phyloP scores from a whole-genome alignment of 1,140 invertebrate genomes.

The Paracyclopina nana region DNA sequence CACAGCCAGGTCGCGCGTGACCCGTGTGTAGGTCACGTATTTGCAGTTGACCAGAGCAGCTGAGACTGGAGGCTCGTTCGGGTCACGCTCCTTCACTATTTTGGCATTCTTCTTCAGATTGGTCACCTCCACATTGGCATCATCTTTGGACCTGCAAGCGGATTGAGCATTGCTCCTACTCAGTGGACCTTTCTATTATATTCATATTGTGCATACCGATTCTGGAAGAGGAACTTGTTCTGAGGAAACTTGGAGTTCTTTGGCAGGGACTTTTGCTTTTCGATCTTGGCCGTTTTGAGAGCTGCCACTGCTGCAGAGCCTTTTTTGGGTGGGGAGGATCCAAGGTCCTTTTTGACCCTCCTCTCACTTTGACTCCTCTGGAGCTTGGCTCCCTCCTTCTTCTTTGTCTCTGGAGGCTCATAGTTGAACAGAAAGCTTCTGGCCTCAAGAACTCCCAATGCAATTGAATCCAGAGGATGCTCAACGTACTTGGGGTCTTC shows the following conservation, averaged over 20 bases:
- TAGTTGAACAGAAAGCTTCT: slow-evolving; percentile 16
- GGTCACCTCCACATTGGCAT: slow-evolving; percentile 3
- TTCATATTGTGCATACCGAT: too few relatives aligned
- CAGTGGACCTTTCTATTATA: too few relatives aligned
- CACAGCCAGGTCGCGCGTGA: slow-evolving; percentile 12
- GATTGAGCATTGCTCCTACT: too few relatives aligned
- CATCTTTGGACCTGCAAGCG: slow-evolving; percentile 15
- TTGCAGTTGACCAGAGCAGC: slow-evolving; percentile 15
- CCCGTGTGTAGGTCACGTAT: slow-evolving; percentile 13
- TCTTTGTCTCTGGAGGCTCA: slow-evolving; percentile 9
- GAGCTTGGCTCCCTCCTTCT: slow-evolving; percentile 3
- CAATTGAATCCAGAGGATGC: slow-evolving; percentile 16
- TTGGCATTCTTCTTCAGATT: background rate
- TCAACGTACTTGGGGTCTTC: slow-evolving; percentile 3
- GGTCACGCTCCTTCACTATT: slow-evolving; percentile 3
- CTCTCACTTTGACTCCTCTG: slow-evolving; percentile 14
- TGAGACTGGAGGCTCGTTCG: background rate
- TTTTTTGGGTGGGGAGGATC: too few relatives aligned
- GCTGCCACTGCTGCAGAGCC: too few relatives aligned
- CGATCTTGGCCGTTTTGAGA: too few relatives aligned
- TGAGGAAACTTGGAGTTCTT: slow-evolving; percentile 5
- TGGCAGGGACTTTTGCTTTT: too few relatives aligned
- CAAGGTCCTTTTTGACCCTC: too few relatives aligned
- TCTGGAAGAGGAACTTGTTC: too few relatives aligned
- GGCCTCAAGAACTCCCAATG: slow-evolving; percentile 13